A percentile compares a stretch with the other conserved stretches of the same genome.
These are phyloP conservation scores for Drosophila subpulchrella DNA, from an alignment of 1,140 invertebrate species.

Conservation along the genomic window DNA sequence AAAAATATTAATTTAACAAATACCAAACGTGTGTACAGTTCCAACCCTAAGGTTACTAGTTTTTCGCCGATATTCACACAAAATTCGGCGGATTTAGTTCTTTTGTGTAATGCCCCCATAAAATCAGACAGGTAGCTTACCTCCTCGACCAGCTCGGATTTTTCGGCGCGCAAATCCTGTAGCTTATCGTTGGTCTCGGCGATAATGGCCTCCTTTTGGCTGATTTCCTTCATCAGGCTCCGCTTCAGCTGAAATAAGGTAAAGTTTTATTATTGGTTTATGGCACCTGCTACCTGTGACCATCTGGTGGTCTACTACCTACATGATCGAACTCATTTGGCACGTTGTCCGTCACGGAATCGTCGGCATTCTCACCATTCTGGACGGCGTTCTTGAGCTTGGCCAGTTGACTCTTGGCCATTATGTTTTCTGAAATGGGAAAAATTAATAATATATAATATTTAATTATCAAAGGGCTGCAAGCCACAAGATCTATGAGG, in stretches of 20 bases:
- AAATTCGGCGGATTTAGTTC: too few species aligned
- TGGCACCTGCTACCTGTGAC: constrained; percentile 18
- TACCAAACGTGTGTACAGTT: too few species aligned
- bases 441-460: too few species aligned
- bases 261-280: constrained; percentile 12
- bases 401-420: constrained; percentile 32
- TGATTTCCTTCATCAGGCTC: constrained; percentile 53
- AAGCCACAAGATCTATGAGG: too few species aligned
- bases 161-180: constrained; percentile 32
- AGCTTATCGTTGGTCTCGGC: constrained; percentile 44
- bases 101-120: too few species aligned
- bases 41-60: too few species aligned
- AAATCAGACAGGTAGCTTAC: constrained; percentile 28
- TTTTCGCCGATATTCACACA: too few species aligned
- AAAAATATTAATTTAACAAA: too few species aligned
- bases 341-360: background rate
- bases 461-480: too few species aligned
- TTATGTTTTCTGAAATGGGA: constrained; percentile 29
- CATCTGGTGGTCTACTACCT: constrained; percentile 46
- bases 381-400: constrained; percentile 16
- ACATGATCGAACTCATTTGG: constrained; percentile 55
- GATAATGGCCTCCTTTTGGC: constrained; percentile 39
- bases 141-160: constrained; percentile 15
- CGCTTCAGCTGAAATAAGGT: constrained; percentile 55
- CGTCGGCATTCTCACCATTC: constrained; percentile 14